These are phyloP conservation scores for Antrozous pallidus DNA, from an alignment of 2,797 vertebrate genomes.

Conservation along the genomic window DNA sequence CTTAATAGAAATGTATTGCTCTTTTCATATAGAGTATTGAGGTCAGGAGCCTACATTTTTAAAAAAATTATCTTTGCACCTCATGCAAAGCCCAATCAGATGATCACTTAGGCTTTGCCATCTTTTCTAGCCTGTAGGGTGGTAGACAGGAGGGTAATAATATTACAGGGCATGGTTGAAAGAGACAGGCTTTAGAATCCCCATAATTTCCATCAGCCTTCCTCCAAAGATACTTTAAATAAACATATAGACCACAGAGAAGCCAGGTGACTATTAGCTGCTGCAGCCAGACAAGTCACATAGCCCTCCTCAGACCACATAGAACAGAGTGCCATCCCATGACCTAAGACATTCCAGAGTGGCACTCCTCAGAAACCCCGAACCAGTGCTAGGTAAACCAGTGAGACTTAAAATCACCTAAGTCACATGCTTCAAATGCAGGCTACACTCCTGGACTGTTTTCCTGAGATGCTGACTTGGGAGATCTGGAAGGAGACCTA, in stretches of 20 bases:
- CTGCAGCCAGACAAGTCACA: not conserved
- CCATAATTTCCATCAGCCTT: not conserved
- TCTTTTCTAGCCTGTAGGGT: not conserved
- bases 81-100: conserved; percentile 1
- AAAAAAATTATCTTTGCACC: not conserved
- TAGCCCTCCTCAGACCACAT: not conserved
- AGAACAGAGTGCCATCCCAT: not conserved
- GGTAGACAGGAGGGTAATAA: not conserved
- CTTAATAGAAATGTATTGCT: not conserved
- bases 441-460: not conserved
- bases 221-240: not conserved
- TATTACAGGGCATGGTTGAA: not conserved
- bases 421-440: not conserved
- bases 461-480: not conserved
- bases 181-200: not conserved
- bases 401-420: not conserved
- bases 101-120: not conserved
- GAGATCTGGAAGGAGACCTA: not conserved
- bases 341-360: not conserved
- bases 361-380: not conserved
- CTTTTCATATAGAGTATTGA: not conserved
- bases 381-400: not conserved
- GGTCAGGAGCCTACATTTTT: not conserved
- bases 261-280: not conserved
- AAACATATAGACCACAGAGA: not conserved